Base-by-base conservation (phyloP, 2,113 vertebrate genomes). In the Sinocyclocheilus grahami region DNA sequence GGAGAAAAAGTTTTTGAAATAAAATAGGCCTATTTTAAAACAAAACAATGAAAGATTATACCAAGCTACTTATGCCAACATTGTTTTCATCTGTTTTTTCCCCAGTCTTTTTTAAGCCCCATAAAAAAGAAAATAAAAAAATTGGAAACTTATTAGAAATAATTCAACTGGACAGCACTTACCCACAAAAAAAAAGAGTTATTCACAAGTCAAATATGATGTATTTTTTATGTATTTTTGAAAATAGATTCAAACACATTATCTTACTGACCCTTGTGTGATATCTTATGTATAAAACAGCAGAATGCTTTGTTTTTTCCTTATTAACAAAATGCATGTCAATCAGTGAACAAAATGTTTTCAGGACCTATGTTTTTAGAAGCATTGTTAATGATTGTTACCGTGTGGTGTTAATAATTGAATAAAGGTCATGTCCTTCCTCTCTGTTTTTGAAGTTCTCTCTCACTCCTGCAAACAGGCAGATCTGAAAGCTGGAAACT, bases 381-480 rank as follows among this genome's bases (percentile, higher is more conserved):
- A 20, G 30, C 8, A 18, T 46, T 65, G 79, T 22, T 62, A 81
- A 30, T 65, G 3, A 5, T 58, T 62, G 10, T 63, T 42, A 2
- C 14, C 58, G 8, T 65, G n/a, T 20, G 37, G 6, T 18, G 33
- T 46, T 48, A 48, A 65, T 81, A 27, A 20, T 81, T 65, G 12
- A 81, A 48, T 81, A 71, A 30, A 92, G 89, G 93, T 93, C 27
- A 11, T 72, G 46, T 65, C 24, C 67, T 4, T 12, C 11, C 58
- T 33, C 30, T 69, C 7, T 63, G 42, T 60, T 86, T 42, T 42
- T 16, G 13, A 22, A 22, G 39, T 71, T 3, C 7, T 24, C 9
- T 30, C 60, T 5, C 13, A 55, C 30, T 46, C 30, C 42, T 77
- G 37, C 37, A 1, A 39, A 14, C 20, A 30, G 30, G n/a, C 51